These are phyloP conservation scores for Phylloscopus trochiloides DNA, from an alignment of 2,113 vertebrate genomes.

Conservation along the genomic window DNA sequence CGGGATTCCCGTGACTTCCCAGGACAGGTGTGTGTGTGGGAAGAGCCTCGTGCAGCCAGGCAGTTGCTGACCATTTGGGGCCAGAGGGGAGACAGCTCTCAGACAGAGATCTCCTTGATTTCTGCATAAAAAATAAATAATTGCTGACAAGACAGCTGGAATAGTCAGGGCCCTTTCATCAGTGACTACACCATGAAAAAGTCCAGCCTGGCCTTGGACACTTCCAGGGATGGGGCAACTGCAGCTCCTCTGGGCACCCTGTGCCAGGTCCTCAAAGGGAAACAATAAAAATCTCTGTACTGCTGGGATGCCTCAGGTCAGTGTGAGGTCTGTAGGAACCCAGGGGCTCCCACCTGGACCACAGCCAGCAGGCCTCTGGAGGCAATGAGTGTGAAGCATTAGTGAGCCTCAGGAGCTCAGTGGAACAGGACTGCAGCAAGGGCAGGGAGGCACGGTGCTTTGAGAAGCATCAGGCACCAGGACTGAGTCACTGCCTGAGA, in stretches of 20 bases:
- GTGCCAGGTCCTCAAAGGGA: not conserved
- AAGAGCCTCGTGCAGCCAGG: not conserved
- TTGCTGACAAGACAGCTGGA: not conserved
- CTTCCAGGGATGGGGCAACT: not conserved
- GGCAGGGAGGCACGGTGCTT: not conserved
- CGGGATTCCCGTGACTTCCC: not conserved
- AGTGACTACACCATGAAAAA: not conserved
- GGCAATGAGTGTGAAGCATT: not conserved
- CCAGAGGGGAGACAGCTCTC: not conserved
- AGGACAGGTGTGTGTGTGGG: rapidly evolving
- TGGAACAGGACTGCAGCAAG: not conserved
- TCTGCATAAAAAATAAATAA: not conserved
- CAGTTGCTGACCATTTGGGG: not conserved
- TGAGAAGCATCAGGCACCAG: not conserved
- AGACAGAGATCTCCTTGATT: not conserved
- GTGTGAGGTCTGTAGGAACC: not conserved
- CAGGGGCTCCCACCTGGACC: not conserved
- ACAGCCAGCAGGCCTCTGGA: not conserved
- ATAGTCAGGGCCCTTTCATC: not conserved
- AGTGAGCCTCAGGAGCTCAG: not conserved
- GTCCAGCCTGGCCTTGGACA: not conserved
- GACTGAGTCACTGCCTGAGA: not conserved
- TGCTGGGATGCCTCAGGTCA: not conserved
- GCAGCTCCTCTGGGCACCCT: not conserved
- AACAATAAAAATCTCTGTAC: not conserved